phyloP scores from a whole-genome alignment of 2,888 invertebrate species.

The Myathropa florea region DNA sequence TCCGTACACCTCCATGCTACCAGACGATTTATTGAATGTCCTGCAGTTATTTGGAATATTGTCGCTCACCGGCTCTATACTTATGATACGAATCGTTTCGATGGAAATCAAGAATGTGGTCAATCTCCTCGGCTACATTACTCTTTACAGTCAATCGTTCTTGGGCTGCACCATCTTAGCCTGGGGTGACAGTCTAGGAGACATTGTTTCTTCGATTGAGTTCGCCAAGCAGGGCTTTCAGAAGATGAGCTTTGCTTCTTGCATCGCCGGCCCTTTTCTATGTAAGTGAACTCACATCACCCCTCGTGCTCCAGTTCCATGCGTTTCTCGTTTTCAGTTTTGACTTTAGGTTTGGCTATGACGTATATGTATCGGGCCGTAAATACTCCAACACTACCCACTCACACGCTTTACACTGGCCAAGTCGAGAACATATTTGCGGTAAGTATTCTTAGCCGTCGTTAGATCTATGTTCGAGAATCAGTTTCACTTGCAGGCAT shows the following conservation, averaged over 20 bases:
- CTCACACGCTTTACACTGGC: neutral
- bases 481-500: constrained; percentile 49
- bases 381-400: neutral
- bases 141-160: constrained; percentile 83
- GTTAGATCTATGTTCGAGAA: neutral
- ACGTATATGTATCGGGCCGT: neutral
- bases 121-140: constrained; percentile 83
- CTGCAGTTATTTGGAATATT: constrained; percentile 72
- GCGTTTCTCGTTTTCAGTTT: constrained; percentile 46
- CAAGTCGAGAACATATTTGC: neutral
- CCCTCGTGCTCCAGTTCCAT: neutral
- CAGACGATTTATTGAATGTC: too few species aligned
- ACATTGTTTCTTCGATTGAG: constrained; percentile 82
- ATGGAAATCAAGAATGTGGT: constrained; percentile 83
- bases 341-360: constrained; percentile 40
- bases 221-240: constrained; percentile 85
- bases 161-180: constrained; percentile 85
- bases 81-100: constrained; percentile 84
- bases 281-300: constrained; percentile 81
- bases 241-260: constrained; percentile 85
- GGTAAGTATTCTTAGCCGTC: neutral
- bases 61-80: constrained; percentile 77
- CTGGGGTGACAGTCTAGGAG: constrained; percentile 84
- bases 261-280: constrained; percentile 86
- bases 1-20: too few species aligned